Evolutionary conservation across 2,797 vertebrate genomes (phyloP).

Genomic region (Stomatorhinus walkeri): DNA sequence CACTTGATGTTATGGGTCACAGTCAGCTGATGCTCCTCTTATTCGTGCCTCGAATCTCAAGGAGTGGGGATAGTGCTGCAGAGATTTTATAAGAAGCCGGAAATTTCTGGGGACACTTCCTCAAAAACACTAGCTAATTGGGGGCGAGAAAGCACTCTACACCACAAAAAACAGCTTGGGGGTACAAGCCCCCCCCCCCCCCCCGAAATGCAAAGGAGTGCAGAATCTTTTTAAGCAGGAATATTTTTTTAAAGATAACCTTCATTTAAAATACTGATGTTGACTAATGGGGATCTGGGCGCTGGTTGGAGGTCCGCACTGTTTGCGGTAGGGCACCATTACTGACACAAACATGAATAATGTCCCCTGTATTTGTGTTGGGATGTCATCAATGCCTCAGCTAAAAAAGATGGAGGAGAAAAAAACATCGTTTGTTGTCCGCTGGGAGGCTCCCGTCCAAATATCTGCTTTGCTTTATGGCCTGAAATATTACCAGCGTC

Average conservation of each 20-base stretch:
- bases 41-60: background rate
- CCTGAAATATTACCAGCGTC: conserved; percentile 21
- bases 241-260: conserved; percentile 42
- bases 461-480: conserved; percentile 29
- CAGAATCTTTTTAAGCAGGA: conserved; percentile 36
- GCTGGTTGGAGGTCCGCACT: conserved; percentile 43
- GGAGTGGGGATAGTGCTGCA: background rate
- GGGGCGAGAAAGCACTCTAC: background rate
- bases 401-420: conserved; percentile 34
- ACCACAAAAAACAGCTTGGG: background rate
- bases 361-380: conserved; percentile 57
- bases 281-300: conserved; percentile 46
- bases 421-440: conserved; percentile 26
- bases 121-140: background rate
- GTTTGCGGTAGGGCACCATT: conserved; percentile 55
- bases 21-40: background rate
- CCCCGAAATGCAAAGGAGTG: conserved; percentile 33
- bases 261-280: conserved; percentile 27
- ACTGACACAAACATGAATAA: conserved; percentile 52
- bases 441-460: conserved; percentile 25
- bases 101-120: background rate
- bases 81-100: background rate
- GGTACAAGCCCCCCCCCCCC: background rate
- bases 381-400: conserved; percentile 55
- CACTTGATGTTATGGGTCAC: background rate